phyloP scores from a whole-genome alignment of 2,888 invertebrate species.

The Dysmachus trigonus region DNA sequence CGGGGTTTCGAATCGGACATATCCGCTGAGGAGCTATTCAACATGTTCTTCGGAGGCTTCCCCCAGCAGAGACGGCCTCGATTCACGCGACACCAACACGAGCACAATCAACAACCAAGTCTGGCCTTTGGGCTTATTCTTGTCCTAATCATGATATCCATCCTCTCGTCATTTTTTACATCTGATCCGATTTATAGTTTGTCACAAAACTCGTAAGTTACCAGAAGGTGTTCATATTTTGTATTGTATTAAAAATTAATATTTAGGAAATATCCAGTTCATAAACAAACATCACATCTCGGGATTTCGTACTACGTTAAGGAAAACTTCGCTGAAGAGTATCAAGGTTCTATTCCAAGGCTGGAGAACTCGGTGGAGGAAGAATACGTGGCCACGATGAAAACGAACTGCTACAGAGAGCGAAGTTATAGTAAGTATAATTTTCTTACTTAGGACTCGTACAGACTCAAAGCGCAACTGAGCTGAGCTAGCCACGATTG shows the following conservation, averaged over 20 bases:
- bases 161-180: slow-evolving; percentile 94
- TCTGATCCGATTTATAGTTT: slow-evolving; percentile 94
- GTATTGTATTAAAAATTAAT: neutral
- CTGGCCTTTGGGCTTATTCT: slow-evolving; percentile 71
- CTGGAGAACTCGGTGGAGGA: slow-evolving; percentile 95
- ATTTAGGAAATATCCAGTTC: slow-evolving; percentile 70
- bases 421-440: slow-evolving; percentile 75
- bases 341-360: slow-evolving; percentile 85
- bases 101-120: slow-evolving; percentile 59
- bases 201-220: slow-evolving; percentile 73
- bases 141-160: slow-evolving; percentile 88
- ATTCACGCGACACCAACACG: slow-evolving; percentile 54
- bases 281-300: slow-evolving; percentile 77
- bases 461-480: neutral
- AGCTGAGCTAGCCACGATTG: neutral
- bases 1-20: slow-evolving; percentile 91
- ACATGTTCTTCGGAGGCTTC: slow-evolving; percentile 95
- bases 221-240: too few relatives aligned
- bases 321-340: slow-evolving; percentile 82
- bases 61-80: slow-evolving; percentile 60
- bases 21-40: slow-evolving; percentile 95
- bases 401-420: slow-evolving; percentile 91
- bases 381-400: slow-evolving; percentile 85
- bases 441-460: neutral
- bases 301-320: slow-evolving; percentile 94